A percentile compares a stretch with the other conserved stretches of the same genome.
phyloP scores from a whole-genome alignment of 2,888 invertebrate species.

The Macrophya annulata region DNA sequence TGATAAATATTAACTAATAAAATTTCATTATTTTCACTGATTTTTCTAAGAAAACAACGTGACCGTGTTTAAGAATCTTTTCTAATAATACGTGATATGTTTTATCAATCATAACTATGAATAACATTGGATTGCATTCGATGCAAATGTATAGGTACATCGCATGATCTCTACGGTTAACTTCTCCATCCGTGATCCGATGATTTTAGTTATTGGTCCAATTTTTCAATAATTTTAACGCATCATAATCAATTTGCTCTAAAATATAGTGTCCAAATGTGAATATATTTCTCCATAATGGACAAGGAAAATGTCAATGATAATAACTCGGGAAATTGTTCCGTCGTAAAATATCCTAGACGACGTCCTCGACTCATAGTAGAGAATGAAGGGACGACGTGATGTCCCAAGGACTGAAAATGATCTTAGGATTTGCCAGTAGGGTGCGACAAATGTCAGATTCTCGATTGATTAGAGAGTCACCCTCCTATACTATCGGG shows the following conservation, averaged over 20 bases:
- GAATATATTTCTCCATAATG: conserved; percentile 23
- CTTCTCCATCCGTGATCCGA: background rate
- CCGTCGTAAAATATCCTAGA: background rate
- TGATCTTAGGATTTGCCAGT: conserved; percentile 43
- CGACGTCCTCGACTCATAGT: background rate
- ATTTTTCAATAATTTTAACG: conserved; percentile 12
- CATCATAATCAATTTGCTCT: background rate
- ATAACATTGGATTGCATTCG: background rate
- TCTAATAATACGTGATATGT: background rate
- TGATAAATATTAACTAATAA: background rate
- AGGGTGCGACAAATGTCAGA: conserved; percentile 28
- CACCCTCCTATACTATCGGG: conserved; percentile 19
- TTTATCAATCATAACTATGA: background rate
- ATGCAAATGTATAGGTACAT: background rate
- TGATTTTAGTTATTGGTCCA: background rate
- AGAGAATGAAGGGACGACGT: background rate
- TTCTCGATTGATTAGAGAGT: conserved; percentile 23
- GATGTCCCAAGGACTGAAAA: background rate
- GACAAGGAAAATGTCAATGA: background rate
- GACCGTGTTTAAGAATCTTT: background rate
- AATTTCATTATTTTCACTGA: background rate
- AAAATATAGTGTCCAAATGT: background rate
- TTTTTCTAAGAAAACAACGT: background rate
- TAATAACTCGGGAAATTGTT: background rate
- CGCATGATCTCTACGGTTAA: background rate